Evolutionary conservation across 2,113 vertebrate species (phyloP).

Genomic region (Pachypanchax playfairii): DNA sequence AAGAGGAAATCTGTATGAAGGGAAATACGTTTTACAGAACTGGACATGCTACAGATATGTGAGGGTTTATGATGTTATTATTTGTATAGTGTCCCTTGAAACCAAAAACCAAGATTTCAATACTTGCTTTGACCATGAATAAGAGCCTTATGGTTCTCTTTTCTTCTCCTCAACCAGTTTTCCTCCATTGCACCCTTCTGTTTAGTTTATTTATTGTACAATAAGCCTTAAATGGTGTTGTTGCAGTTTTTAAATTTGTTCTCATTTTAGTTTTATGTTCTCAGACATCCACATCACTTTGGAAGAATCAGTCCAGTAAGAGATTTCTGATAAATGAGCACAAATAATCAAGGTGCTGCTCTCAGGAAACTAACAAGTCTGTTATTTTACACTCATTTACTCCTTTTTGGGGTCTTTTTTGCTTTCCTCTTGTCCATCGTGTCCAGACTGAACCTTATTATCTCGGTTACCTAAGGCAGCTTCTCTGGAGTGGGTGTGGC

Average conservation of each 20-base stretch:
- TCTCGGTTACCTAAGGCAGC: constrained; percentile 74
- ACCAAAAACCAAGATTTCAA: constrained; percentile 11
- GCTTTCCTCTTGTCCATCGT: constrained; percentile 5
- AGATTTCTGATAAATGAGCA: neutral
- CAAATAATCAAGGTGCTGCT: neutral
- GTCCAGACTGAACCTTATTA: constrained; percentile 55
- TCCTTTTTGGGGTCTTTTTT: neutral
- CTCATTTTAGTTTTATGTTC: neutral
- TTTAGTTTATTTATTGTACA: neutral
- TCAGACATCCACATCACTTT: neutral
- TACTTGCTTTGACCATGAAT: constrained; percentile 5
- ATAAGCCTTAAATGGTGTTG: neutral
- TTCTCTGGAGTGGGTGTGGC: constrained; percentile 51
- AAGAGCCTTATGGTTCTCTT: neutral
- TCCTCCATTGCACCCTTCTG: neutral
- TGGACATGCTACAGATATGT: no score
- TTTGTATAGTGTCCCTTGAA: neutral
- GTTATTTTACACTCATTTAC: neutral
- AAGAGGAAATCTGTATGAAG: no score
- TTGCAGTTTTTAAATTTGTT: neutral
- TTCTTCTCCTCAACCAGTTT: neutral
- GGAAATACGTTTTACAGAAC: no score
- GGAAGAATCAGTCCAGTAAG: neutral
- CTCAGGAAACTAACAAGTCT: neutral
- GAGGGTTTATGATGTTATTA: constrained; percentile 32